Evolutionary conservation across 2,888 invertebrate species (phyloP).

Genomic region (Rhingia rostrata): DNA sequence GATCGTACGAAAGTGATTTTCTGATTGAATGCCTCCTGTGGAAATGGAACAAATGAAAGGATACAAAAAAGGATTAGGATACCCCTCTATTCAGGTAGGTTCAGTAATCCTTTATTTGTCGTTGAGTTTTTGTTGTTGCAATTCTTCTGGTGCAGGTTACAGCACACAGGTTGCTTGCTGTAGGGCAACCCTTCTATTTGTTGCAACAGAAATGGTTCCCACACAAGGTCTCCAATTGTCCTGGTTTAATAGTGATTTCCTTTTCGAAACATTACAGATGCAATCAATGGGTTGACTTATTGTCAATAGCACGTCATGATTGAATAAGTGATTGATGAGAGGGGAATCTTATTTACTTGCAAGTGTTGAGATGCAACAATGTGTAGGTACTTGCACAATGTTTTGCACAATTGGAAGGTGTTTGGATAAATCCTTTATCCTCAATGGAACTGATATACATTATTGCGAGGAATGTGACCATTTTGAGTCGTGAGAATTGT

Average conservation of each 20-base stretch:
- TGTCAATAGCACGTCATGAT: conserved; percentile 37
- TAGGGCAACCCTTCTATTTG: conserved; percentile 35
- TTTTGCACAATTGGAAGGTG: conserved; percentile 51
- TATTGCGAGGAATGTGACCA: neutral
- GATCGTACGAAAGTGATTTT: conserved; percentile 42
- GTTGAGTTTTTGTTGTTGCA: neutral
- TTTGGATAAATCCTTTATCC: conserved; percentile 18
- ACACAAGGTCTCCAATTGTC: conserved; percentile 24
- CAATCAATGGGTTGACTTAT: conserved; percentile 44
- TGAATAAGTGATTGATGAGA: conserved; percentile 50
- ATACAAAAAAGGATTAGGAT: conserved; percentile 19
- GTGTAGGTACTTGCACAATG: conserved; percentile 39
- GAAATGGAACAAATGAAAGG: neutral
- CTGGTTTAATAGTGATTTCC: conserved; percentile 13
- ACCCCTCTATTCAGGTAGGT: conserved; percentile 27
- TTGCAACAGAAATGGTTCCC: conserved; percentile 15
- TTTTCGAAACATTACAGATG: conserved; percentile 15
- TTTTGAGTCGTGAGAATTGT: neutral
- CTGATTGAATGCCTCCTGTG: conserved; percentile 34
- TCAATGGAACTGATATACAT: neutral
- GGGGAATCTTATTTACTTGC: neutral
- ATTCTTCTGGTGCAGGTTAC: conserved; percentile 10
- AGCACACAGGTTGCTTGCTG: conserved; percentile 16
- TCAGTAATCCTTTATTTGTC: conserved; percentile 16
- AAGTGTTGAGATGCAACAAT: neutral